phyloP scores from a whole-genome alignment of 1,140 invertebrate species.

The Drosophila melanogaster region DNA sequence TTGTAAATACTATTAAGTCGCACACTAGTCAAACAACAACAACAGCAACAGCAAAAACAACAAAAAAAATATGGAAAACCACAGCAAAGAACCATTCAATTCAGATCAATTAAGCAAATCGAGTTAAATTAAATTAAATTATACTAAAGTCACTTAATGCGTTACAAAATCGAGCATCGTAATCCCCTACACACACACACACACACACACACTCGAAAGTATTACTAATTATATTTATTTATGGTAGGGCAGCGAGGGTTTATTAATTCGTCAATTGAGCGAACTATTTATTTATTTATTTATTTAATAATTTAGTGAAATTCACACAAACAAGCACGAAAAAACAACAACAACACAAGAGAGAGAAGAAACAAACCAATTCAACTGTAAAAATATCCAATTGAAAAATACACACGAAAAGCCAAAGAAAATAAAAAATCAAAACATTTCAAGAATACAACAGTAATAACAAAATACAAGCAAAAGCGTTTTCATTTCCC shows the following conservation, averaged over 20 bases:
- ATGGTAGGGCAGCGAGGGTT: conserved; percentile 38
- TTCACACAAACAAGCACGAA: conserved; percentile 54
- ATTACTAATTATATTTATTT: conserved; percentile 75
- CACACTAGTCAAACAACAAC: conserved; percentile 68
- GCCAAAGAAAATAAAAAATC: conserved; percentile 73
- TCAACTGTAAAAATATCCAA: conserved; percentile 45
- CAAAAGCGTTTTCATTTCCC: conserved; percentile 35
- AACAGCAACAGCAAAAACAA: conserved; percentile 10
- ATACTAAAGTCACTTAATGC: conserved; percentile 65
- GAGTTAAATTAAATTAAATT: conserved; percentile 44
- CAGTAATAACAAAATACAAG: conserved; percentile 16
- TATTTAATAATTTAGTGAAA: conserved; percentile 65
- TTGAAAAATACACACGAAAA: conserved; percentile 54
- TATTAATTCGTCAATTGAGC: conserved; percentile 56
- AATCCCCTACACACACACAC: conserved; percentile 27
- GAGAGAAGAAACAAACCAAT: conserved; percentile 38
- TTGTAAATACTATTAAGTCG: conserved; percentile 81
- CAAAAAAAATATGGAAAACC: conserved; percentile 37
- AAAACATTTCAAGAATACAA: conserved; percentile 56
- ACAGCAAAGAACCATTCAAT: conserved; percentile 71
- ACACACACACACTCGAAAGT: conserved; percentile 48
- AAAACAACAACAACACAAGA: conserved; percentile 37
- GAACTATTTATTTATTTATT: conserved; percentile 65
- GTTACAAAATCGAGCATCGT: conserved; percentile 49
- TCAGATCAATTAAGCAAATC: conserved; percentile 57